A percentile compares a stretch with the other conserved stretches of the same genome.
These are phyloP conservation scores for Alfaro cultratus DNA, from an alignment of 2,797 vertebrate species.

Conservation along the genomic window DNA sequence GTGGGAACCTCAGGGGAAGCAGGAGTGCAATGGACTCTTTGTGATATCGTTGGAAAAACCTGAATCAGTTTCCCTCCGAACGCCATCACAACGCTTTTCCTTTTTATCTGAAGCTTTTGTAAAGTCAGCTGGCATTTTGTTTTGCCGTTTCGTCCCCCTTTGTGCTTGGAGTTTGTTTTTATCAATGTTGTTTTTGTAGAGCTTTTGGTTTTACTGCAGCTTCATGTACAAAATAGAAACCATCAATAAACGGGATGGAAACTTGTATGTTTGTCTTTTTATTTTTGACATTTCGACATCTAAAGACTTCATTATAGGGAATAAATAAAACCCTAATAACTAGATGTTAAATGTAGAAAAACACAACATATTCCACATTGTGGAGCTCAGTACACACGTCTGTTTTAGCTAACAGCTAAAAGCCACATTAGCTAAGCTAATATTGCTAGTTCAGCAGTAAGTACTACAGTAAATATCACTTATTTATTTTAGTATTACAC, in stretches of 20 bases:
- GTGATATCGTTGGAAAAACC: conserved; percentile 55
- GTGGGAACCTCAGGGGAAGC: conserved; percentile 69
- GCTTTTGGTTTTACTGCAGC: conserved; percentile 61
- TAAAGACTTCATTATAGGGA: too few species aligned
- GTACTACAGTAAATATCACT: too few species aligned
- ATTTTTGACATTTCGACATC: neutral
- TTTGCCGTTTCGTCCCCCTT: neutral
- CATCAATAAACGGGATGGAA: conserved; percentile 71
- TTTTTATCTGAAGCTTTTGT: conserved; percentile 51
- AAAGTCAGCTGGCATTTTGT: conserved; percentile 23
- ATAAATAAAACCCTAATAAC: neutral
- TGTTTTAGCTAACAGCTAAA: too few species aligned
- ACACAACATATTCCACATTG: too few species aligned
- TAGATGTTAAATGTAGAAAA: too few species aligned
- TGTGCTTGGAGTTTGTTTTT: conserved; percentile 14
- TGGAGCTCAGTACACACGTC: too few species aligned
- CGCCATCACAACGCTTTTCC: conserved; percentile 41
- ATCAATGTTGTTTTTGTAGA: conserved; percentile 39
- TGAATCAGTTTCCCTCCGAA: conserved; percentile 48
- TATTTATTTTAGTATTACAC: too few species aligned
- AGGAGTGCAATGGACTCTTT: conserved; percentile 55
- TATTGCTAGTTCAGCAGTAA: too few species aligned
- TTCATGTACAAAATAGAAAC: conserved; percentile 65
- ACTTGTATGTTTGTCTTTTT: neutral
- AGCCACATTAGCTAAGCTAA: too few species aligned